Conservation (phyloP, 2,888 invertebrate genomes). For the Sesia bembeciformis region DNA sequence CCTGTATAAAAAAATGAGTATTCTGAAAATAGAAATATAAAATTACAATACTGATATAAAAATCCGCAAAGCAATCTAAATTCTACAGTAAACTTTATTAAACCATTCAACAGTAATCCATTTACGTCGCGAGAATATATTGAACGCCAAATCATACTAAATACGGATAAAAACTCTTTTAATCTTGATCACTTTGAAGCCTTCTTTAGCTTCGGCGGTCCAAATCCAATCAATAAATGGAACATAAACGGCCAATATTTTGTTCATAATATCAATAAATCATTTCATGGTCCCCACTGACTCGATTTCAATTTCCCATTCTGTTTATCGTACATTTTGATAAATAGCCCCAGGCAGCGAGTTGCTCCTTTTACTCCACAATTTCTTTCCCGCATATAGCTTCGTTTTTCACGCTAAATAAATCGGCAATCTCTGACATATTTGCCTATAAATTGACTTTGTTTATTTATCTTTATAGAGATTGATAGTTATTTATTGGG, state of each 20-base stretch:
- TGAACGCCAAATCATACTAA: too few relatives aligned
- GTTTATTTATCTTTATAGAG: constrained; percentile 51
- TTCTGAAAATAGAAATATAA: too few relatives aligned
- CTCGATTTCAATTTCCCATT: constrained; percentile 69
- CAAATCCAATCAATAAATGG: constrained; percentile 57
- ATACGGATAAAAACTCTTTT: too few relatives aligned
- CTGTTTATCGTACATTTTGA: constrained; percentile 69
- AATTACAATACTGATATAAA: too few relatives aligned
- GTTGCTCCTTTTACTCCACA: constrained; percentile 49
- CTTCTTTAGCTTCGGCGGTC: constrained; percentile 20
- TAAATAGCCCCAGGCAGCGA: constrained; percentile 56
- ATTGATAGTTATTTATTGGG: constrained; percentile 52
- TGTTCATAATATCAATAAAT: constrained; percentile 69
- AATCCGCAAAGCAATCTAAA: too few relatives aligned
- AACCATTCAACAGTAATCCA: too few relatives aligned
- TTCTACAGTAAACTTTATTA: too few relatives aligned
- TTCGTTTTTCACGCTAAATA: constrained; percentile 61
- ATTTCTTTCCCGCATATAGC: constrained; percentile 41
- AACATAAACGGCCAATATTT: constrained; percentile 67
- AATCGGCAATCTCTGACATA: constrained; percentile 53
- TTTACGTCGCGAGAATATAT: too few relatives aligned
- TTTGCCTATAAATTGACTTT: constrained; percentile 59
- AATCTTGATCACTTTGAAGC: too few relatives aligned
- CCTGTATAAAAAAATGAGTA: too few relatives aligned
- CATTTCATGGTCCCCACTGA: constrained; percentile 60